phyloP scores from a whole-genome alignment of 2,888 invertebrate species.

The Penaeus monodon region DNA sequence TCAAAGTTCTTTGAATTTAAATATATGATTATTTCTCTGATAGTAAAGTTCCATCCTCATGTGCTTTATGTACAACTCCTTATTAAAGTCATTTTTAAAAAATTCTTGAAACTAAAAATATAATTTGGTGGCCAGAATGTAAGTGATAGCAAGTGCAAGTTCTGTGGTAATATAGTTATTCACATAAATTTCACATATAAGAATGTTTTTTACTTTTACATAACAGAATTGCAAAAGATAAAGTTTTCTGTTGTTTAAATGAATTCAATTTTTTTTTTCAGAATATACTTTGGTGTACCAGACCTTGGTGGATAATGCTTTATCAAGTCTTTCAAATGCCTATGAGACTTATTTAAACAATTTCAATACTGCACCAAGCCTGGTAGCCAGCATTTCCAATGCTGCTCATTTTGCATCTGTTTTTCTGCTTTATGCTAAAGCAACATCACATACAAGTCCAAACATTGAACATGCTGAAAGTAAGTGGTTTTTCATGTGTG shows the following conservation, averaged over 20 bases:
- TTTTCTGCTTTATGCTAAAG: conserved; percentile 71
- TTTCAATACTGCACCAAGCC: conserved; percentile 32
- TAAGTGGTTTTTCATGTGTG: conserved; percentile 63
- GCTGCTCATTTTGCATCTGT: conserved; percentile 70
- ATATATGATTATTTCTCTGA: too few species aligned
- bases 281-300: conserved; percentile 61
- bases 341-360: conserved; percentile 24
- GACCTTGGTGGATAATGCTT: conserved; percentile 20
- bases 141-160: not conserved
- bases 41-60: too few species aligned
- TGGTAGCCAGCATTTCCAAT: conserved; percentile 43
- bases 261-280: conserved; percentile 21
- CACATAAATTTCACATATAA: not conserved
- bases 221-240: too few species aligned
- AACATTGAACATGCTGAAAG: conserved; percentile 70
- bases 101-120: not conserved
- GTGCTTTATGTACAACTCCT: too few species aligned
- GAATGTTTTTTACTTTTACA: not conserved
- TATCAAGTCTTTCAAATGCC: conserved; percentile 22
- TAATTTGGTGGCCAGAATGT: not conserved
- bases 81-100: too few species aligned
- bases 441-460: conserved; percentile 72
- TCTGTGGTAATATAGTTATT: not conserved
- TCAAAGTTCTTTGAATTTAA: too few species aligned
- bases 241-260: not conserved